Evolutionary conservation across 1,140 invertebrate genomes (phyloP), one percentile per base, ranked within the genome.

Genomic region (Cotesia typhae): DNA sequence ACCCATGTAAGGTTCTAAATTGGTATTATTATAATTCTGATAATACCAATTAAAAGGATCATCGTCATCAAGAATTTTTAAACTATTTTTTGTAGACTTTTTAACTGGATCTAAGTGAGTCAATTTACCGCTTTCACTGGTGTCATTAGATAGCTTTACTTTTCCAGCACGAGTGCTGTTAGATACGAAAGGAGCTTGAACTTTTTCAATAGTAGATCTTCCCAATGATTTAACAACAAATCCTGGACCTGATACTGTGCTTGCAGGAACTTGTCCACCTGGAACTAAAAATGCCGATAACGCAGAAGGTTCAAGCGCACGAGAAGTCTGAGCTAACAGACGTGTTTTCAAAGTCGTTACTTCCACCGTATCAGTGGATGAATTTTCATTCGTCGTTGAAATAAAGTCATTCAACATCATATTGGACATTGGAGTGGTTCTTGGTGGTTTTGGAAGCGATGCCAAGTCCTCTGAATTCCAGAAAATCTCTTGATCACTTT

Each of bases 21-120:
- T 89, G 12, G 90, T 90, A 74, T 91, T 90, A 80, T 94, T 93
- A 78, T 94, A 94, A 84, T 93, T 93, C 67, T 90, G 90, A 81
- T 92, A 94, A 80, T 94, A 94, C 93, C 93, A 94, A 75, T 91
- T 91, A 74, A 90, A 89, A 28, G 90, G 87, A 67, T 72, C 71
- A 41, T 72, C 38, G 1, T 60, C 55, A 59, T 69, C 20, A 36
- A 9, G 14, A 35, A 20, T 20, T 55, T 37, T 55, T 4, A 37
- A 38, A 35, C 37, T 57, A 53, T 67, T 55, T 20, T 4, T 14
- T 3, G 66, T 12, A 1, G 12, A 12, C 3, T 12, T 59, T 41
- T 59, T 37, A 14, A 35, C 28, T n/a, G 57, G 67, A 38, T 70
- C 57, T 9, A 63, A 61, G 53, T 78, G 14, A 59, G 63, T 36